A percentile compares a stretch with the other conserved stretches of the same genome.
Conservation (phyloP, 2,797 vertebrate genomes). For the Echiichthys vipera region DNA sequence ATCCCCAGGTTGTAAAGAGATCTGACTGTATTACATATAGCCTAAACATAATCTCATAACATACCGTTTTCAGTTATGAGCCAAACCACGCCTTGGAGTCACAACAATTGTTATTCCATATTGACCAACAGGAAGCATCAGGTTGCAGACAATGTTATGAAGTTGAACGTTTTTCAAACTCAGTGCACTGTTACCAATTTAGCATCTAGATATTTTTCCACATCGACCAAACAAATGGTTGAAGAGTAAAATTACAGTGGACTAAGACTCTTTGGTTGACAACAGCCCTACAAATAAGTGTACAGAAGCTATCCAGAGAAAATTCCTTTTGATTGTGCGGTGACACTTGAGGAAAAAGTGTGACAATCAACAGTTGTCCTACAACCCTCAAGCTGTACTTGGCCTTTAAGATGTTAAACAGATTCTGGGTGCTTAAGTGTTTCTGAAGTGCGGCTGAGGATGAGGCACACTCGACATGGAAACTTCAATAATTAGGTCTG, state of each 20-base stretch:
- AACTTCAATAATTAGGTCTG: not conserved
- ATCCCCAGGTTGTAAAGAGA: not conserved
- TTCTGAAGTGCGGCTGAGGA: not conserved
- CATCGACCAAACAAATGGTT: no score
- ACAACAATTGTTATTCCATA: not conserved
- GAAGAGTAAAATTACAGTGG: no score
- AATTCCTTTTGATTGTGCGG: slow-evolving; percentile 8
- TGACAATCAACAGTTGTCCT: not conserved
- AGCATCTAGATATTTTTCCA: no score
- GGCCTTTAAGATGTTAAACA: not conserved
- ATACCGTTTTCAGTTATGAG: not conserved
- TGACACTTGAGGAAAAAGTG: not conserved
- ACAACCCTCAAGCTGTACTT: not conserved
- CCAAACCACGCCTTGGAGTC: not conserved
- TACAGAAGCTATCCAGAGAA: not conserved
- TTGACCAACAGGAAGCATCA: slow-evolving; percentile 15
- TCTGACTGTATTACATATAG: not conserved
- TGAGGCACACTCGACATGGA: not conserved
- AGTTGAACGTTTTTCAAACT: no score
- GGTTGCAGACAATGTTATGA: not conserved
- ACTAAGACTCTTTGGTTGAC: no score
- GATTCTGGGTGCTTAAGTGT: not conserved
- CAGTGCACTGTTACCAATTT: no score
- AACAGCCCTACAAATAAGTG: not conserved
- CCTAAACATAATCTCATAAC: not conserved